Evolutionary conservation across 2,797 vertebrate species (phyloP).

Genomic region (Percopsis omiscomaycus): DNA sequence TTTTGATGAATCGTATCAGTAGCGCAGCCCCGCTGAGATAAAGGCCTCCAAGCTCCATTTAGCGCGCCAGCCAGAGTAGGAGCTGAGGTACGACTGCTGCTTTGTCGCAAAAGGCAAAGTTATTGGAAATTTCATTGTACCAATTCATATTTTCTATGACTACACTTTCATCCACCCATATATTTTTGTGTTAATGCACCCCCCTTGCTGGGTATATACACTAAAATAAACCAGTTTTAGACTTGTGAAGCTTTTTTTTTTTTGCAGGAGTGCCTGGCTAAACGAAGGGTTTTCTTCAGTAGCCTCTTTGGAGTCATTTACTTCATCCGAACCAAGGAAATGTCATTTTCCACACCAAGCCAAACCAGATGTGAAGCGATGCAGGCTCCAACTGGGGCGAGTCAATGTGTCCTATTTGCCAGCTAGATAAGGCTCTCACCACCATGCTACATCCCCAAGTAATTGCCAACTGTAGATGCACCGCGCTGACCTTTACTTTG

Average conservation of each 20-base stretch:
- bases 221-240: background rate
- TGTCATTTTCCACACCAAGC: conserved; percentile 30
- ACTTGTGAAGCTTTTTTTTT: background rate
- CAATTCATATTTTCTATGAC: background rate
- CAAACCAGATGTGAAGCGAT: conserved; percentile 32
- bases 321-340: conserved; percentile 23
- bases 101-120: background rate
- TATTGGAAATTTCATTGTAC: background rate
- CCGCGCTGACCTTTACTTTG: conserved; percentile 75
- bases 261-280: too few species aligned
- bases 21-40: background rate
- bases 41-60: background rate
- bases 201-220: background rate
- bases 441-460: conserved; percentile 47
- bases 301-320: too few species aligned
- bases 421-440: conserved; percentile 64
- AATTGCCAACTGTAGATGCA: conserved; percentile 50
- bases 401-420: conserved; percentile 61
- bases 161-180: background rate
- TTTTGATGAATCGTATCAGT: conserved; percentile 19
- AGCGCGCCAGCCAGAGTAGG: background rate
- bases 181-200: background rate
- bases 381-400: conserved; percentile 40
- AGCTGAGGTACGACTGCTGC: background rate
- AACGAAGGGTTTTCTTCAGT: too few species aligned